Percentiles rank a stretch among this genome's conserved stretches.
Evolutionary conservation across 1,140 invertebrate species (phyloP).

Genomic region (Cotesia vestalis): DNA sequence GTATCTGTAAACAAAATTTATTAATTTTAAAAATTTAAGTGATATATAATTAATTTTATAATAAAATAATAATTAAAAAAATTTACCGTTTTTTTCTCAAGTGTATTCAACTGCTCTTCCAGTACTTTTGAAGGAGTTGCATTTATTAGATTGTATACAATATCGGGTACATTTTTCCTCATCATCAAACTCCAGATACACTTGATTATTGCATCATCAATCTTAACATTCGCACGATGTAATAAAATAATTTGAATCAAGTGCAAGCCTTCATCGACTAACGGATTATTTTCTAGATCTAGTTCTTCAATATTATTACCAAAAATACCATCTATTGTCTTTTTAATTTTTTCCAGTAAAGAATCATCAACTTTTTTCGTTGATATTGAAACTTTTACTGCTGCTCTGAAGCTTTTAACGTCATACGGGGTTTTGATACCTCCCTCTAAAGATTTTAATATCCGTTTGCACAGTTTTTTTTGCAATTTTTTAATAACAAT

Average conservation of each 20-base stretch:
- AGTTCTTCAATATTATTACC: slow-evolving; percentile 19
- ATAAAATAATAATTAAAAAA: not conserved
- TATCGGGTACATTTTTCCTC: slow-evolving; percentile 39
- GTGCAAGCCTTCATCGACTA: slow-evolving; percentile 43
- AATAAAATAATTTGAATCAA: slow-evolving; percentile 44
- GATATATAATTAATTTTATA: no score
- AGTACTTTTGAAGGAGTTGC: slow-evolving; percentile 38
- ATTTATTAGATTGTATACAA: slow-evolving; percentile 41
- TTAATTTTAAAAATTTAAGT: slow-evolving; percentile 13
- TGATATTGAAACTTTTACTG: slow-evolving; percentile 40
- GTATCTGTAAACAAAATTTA: slow-evolving; percentile 31
- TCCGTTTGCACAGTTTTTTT: slow-evolving; percentile 41
- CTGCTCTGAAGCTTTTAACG: slow-evolving; percentile 41
- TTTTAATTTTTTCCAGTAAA: slow-evolving; percentile 38
- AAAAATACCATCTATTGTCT: slow-evolving; percentile 42
- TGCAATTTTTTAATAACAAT: slow-evolving; percentile 42
- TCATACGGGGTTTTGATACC: slow-evolving; percentile 34
- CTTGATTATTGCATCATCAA: slow-evolving; percentile 36
- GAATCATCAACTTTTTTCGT: slow-evolving; percentile 37
- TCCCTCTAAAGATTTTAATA: slow-evolving; percentile 37
- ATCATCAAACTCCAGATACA: slow-evolving; percentile 44
- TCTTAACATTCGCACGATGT: slow-evolving; percentile 38
- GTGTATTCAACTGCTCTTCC: slow-evolving; percentile 31
- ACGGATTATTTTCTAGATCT: slow-evolving; percentile 25
- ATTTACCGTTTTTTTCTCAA: slow-evolving; percentile 38